Evolutionary conservation across 1,140 invertebrate species (phyloP), one percentile per base, ranked within the genome.

Genomic region (Zaprionus ghesquierei): DNA sequence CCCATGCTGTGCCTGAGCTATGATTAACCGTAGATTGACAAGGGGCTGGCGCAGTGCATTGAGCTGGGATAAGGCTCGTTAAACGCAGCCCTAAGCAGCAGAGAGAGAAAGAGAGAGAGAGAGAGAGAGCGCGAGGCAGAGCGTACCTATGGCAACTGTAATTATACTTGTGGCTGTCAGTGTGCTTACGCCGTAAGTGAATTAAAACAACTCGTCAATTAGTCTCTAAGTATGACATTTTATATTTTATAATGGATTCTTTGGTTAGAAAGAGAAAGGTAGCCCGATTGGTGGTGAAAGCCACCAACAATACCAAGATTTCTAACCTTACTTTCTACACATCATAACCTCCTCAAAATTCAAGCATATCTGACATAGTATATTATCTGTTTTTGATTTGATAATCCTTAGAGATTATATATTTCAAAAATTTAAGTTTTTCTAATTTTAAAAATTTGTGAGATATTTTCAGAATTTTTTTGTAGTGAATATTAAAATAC

Each of bases 1-100:
- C 49, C 20, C 51, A 79, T 82, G 79, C 82, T 77, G 79, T 61
- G 82, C 69, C 50, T 46, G 75, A 68, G 71, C 82, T 41, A 70
- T 73, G 82, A 86, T 87, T 86, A 86, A 86, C 82, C 82, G 69
- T 70, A 54, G 64, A 65, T 62, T 71, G 75, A 79, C 79, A 82
- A 82, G 76, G 62, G 69, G 54, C 71, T 61, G 54, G 27, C 49
- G 23, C 56, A 38, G 50, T 18, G 60, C 50, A 18, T 64, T 55
- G 38, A 62, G 55, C 50, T 65, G 66, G 70, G 70, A 77, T 64
- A 68, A 58, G 69, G 74, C 29, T 74, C 64, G 49, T 53, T 53
- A 44, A n/a, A 18, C 49, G 33, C 46, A 63, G n/a, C 35, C 66
- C 49, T 20, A 58, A 27, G 22, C 59, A 27, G 18, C 27, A 20